Evolutionary conservation across 2,888 invertebrate species (phyloP).

Genomic region (Tachina fera): DNA sequence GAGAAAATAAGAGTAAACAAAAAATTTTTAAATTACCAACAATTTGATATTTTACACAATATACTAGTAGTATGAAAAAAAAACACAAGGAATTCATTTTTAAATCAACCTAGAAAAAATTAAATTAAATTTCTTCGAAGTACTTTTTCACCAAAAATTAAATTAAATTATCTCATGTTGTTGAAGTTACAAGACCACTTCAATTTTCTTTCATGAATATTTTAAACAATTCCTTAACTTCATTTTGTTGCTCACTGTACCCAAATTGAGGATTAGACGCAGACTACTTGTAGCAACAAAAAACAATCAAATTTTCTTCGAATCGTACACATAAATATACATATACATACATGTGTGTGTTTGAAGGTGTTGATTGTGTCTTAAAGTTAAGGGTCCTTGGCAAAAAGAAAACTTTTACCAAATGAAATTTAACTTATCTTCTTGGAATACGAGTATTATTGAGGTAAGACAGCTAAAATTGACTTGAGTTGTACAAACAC

Average conservation of each 20-base stretch:
- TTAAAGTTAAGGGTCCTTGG: slow-evolving; percentile 26
- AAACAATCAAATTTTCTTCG: slow-evolving; percentile 3
- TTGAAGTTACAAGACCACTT: background rate
- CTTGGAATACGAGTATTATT: slow-evolving; percentile 15
- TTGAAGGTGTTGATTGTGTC: background rate
- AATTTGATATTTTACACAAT: background rate
- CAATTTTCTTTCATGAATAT: background rate
- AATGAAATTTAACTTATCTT: slow-evolving; percentile 61
- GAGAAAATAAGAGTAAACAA: background rate
- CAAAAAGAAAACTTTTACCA: slow-evolving; percentile 55
- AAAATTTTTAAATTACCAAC: background rate
- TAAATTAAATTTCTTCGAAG: background rate
- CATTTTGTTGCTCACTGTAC: slow-evolving; percentile 11
- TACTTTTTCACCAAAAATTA: background rate
- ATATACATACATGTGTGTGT: background rate
- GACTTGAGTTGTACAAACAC: slow-evolving; percentile 36
- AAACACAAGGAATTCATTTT: background rate
- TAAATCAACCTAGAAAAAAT: background rate
- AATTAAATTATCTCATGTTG: background rate
- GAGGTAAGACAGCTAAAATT: slow-evolving; percentile 34
- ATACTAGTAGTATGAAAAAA: too few relatives aligned
- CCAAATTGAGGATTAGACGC: background rate
- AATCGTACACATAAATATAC: background rate
- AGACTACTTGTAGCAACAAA: slow-evolving; percentile 6
- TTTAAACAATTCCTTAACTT: background rate